These are phyloP conservation scores for Daphoenositta chrysoptera DNA, from an alignment of 2,113 vertebrate genomes.

Conservation along the genomic window DNA sequence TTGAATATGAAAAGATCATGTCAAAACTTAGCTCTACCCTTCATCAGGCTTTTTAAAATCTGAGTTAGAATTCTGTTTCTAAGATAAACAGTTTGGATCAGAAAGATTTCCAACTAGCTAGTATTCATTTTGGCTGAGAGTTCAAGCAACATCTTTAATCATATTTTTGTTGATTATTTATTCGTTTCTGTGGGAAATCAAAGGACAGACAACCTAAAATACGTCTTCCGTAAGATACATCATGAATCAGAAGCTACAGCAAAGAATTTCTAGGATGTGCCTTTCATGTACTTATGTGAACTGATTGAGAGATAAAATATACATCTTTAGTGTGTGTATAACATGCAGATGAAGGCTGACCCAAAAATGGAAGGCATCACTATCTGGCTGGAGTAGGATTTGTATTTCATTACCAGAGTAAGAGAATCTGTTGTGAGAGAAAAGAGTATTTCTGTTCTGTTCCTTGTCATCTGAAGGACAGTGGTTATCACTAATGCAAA, in stretches of 20 bases:
- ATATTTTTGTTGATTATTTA: slow-evolving; percentile 84
- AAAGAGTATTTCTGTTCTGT: neutral
- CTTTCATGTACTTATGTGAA: slow-evolving; percentile 61
- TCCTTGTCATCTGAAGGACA: neutral
- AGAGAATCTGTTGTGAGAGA: slow-evolving; percentile 9
- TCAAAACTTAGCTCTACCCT: slow-evolving; percentile 71
- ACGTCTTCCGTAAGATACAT: slow-evolving; percentile 70
- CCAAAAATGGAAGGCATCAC: slow-evolving; percentile 64
- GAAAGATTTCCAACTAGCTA: slow-evolving; percentile 69
- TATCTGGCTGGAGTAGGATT: slow-evolving; percentile 8
- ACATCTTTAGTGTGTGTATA: slow-evolving; percentile 73
- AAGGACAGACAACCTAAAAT: slow-evolving; percentile 69
- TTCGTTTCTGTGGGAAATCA: slow-evolving; percentile 79
- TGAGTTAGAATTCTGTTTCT: slow-evolving; percentile 80
- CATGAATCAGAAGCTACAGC: slow-evolving; percentile 62
- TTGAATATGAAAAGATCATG: slow-evolving; percentile 69
- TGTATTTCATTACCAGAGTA: neutral
- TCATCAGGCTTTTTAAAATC: slow-evolving; percentile 68
- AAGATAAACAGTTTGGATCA: slow-evolving; percentile 75
- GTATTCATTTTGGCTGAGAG: slow-evolving; percentile 64
- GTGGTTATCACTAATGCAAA: slow-evolving; percentile 14
- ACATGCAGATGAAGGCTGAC: slow-evolving; percentile 77
- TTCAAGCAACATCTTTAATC: slow-evolving; percentile 77
- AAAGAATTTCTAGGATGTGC: slow-evolving; percentile 64
- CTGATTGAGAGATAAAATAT: slow-evolving; percentile 73